Conservation (phyloP, 2,113 vertebrate genomes). For the Pithys albifrons region DNA sequence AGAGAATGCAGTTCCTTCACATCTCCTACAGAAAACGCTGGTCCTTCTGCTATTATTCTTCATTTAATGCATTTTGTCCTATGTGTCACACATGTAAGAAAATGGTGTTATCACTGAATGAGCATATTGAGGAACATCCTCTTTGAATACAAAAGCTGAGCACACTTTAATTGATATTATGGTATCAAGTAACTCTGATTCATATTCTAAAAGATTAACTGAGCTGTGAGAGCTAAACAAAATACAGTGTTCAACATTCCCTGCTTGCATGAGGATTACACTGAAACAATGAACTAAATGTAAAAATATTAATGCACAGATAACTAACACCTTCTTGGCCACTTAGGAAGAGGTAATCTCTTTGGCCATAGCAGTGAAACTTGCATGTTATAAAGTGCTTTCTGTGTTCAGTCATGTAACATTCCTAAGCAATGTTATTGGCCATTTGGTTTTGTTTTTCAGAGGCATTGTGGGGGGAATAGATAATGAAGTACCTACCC, state of each 20-base stretch:
- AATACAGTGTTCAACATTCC: neutral
- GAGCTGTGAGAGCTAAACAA: neutral
- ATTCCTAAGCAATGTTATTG: neutral
- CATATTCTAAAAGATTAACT: neutral
- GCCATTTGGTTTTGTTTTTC: neutral
- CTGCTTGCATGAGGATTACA: neutral
- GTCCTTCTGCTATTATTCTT: neutral
- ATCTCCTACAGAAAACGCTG: neutral
- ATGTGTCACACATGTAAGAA: neutral
- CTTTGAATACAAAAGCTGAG: neutral
- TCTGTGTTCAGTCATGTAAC: neutral
- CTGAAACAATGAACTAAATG: neutral
- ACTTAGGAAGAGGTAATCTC: neutral
- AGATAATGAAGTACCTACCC: constrained; percentile 77
- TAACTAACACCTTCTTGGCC: neutral
- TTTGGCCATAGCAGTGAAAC: neutral
- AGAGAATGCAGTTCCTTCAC: neutral
- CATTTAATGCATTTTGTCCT: neutral
- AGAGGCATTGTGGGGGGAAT: neutral
- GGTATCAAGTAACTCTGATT: neutral
- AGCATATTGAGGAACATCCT: neutral
- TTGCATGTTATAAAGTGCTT: neutral
- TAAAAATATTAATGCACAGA: neutral
- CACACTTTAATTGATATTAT: neutral
- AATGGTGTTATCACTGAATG: neutral